phyloP scores from a whole-genome alignment of 2,113 vertebrate species.

The Nothobranchius kuhntae region DNA sequence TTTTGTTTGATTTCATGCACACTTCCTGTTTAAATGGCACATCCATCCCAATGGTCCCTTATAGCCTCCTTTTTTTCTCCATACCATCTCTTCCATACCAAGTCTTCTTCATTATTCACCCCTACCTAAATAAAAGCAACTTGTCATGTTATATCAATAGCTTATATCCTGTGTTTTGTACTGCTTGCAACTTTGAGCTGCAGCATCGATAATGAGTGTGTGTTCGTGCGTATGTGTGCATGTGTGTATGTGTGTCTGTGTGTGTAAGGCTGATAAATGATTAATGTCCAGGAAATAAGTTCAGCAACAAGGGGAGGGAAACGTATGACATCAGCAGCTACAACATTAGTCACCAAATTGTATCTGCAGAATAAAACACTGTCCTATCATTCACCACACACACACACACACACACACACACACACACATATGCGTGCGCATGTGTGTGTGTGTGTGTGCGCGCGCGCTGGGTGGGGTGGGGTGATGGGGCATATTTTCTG shows the following conservation, averaged over 20 bases:
- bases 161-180: slow-evolving; percentile 33
- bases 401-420: background rate
- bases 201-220: slow-evolving; percentile 15
- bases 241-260: background rate
- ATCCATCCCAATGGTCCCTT: background rate
- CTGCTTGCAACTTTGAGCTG: slow-evolving; percentile 8
- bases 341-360: slow-evolving; percentile 59
- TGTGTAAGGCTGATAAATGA: slow-evolving; percentile 62
- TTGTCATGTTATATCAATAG: slow-evolving; percentile 18
- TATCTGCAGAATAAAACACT: slow-evolving; percentile 44
- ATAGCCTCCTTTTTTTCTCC: background rate
- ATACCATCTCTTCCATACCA: background rate
- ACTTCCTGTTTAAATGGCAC: slow-evolving; percentile 22
- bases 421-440: background rate
- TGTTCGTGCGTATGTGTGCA: background rate
- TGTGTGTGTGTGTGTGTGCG: slow-evolving; percentile 13
- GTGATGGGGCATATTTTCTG: slow-evolving; percentile 11
- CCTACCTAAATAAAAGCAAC: slow-evolving; percentile 26
- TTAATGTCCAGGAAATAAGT: slow-evolving; percentile 64
- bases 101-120: slow-evolving; percentile 3
- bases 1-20: slow-evolving; percentile 8
- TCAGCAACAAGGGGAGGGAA: slow-evolving; percentile 39
- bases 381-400: slow-evolving; percentile 35
- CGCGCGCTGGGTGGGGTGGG: slow-evolving; percentile 1
- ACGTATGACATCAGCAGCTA: slow-evolving; percentile 66